Evolutionary conservation across 2,888 invertebrate species (phyloP).

Genomic region (Flabesymbios commensalis): DNA sequence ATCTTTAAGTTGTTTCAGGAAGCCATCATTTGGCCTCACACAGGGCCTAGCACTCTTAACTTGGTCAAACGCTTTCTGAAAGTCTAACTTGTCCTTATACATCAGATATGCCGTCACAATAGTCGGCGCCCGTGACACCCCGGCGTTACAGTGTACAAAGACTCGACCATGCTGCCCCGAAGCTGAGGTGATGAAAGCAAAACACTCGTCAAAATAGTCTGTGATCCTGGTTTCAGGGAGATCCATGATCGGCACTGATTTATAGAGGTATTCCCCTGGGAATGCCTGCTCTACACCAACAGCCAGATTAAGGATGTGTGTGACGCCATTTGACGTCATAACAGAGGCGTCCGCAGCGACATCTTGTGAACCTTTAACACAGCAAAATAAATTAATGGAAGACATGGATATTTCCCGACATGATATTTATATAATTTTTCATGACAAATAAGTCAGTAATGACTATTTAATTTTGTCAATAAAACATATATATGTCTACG

Average conservation of each 20-base stretch:
- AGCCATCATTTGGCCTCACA: conserved; percentile 81
- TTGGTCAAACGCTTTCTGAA: conserved; percentile 70
- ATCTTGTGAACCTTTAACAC: conserved; percentile 80
- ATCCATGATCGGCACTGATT: conserved; percentile 69
- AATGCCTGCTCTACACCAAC: conserved; percentile 55
- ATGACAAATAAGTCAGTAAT: background rate
- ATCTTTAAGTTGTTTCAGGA: conserved; percentile 71
- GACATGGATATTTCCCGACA: no score
- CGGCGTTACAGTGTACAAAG: conserved; percentile 89
- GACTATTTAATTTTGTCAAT: background rate
- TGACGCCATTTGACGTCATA: conserved; percentile 69
- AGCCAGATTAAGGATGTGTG: conserved; percentile 76
- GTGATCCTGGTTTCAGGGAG: conserved; percentile 52
- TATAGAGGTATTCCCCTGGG: conserved; percentile 63
- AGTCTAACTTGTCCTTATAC: conserved; percentile 64
- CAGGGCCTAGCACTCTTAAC: conserved; percentile 73
- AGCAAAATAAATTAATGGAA: background rate
- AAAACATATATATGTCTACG: background rate
- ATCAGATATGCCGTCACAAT: conserved; percentile 83
- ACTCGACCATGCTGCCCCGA: conserved; percentile 66
- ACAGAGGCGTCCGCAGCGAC: conserved; percentile 70
- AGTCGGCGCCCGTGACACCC: conserved; percentile 82
- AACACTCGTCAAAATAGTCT: conserved; percentile 61
- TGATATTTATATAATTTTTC: no score
- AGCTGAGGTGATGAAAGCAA: conserved; percentile 70